phyloP scores from a whole-genome alignment of 2,113 vertebrate genomes.

The Quiscalus mexicanus region DNA sequence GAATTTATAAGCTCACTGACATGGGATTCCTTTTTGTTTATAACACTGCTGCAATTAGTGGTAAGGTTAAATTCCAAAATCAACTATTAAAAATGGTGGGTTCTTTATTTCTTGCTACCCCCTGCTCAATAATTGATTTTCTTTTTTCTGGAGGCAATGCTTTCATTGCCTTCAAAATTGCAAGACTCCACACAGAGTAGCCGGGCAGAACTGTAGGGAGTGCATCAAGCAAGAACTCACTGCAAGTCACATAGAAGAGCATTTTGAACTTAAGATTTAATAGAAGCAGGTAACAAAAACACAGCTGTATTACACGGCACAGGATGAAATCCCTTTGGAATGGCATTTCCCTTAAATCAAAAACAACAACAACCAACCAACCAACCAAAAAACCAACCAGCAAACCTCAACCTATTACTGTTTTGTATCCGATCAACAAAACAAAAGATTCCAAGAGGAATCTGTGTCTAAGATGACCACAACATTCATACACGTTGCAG shows the following conservation, averaged over 20 bases:
- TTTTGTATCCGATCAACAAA: not conserved
- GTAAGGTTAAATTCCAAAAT: not conserved
- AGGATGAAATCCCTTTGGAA: not conserved
- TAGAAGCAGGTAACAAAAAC: not conserved
- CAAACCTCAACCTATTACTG: not conserved
- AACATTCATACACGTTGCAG: not conserved
- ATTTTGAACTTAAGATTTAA: not conserved
- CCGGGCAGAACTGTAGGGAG: not conserved
- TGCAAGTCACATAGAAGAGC: not conserved
- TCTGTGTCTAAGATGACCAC: not conserved
- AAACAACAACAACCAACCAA: not conserved
- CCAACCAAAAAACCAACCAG: fast-evolving
- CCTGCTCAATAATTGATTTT: not conserved
- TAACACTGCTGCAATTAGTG: not conserved
- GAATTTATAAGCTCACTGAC: not conserved
- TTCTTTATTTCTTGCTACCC: not conserved
- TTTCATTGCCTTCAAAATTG: not conserved
- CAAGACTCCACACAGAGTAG: not conserved
- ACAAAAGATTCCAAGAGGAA: not conserved
- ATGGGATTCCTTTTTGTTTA: not conserved
- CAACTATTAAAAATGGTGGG: not conserved
- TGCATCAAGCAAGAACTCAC: not conserved
- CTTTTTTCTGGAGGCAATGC: not conserved
- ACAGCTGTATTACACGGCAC: not conserved
- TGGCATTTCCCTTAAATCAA: not conserved